These are phyloP conservation scores for Smutsia temminckii DNA, from an alignment of 2,797 vertebrate species.

Conservation along the genomic window DNA sequence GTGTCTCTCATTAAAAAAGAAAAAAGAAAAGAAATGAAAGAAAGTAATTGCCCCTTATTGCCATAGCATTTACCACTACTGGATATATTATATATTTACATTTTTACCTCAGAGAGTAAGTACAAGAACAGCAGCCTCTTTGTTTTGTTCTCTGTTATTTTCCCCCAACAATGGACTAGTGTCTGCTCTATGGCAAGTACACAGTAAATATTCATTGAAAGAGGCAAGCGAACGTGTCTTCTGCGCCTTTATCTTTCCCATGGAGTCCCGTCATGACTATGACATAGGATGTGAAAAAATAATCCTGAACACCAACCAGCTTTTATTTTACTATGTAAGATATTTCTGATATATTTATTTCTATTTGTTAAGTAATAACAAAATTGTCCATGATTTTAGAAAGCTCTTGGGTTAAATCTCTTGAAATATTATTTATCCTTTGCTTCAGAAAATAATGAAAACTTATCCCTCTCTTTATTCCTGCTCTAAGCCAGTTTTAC, in stretches of 20 bases:
- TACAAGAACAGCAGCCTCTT: not conserved
- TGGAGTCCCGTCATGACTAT: not conserved
- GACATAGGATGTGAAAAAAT: not conserved
- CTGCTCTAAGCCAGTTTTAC: slow-evolving; percentile 49
- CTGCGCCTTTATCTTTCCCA: not conserved
- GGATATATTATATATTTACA: not conserved
- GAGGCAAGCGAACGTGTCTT: not conserved
- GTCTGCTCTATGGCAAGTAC: not conserved
- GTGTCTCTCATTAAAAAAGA: not conserved
- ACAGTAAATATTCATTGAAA: not conserved
- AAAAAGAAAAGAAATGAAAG: too few species aligned
- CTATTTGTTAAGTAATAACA: not conserved
- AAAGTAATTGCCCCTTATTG: not conserved
- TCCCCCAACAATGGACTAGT: not conserved
- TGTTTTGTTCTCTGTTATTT: not conserved
- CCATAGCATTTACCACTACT: not conserved
- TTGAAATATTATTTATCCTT: not conserved
- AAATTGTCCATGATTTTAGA: not conserved
- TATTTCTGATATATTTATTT: not conserved
- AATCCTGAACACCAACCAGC: not conserved
- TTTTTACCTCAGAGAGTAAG: not conserved
- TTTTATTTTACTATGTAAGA: not conserved
- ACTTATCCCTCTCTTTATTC: slow-evolving; percentile 20
- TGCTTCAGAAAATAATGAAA: slow-evolving; percentile 11
- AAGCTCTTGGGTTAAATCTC: not conserved